Base-by-base conservation (phyloP, 2,113 vertebrate genomes). In the Larimichthys polyactis region DNA sequence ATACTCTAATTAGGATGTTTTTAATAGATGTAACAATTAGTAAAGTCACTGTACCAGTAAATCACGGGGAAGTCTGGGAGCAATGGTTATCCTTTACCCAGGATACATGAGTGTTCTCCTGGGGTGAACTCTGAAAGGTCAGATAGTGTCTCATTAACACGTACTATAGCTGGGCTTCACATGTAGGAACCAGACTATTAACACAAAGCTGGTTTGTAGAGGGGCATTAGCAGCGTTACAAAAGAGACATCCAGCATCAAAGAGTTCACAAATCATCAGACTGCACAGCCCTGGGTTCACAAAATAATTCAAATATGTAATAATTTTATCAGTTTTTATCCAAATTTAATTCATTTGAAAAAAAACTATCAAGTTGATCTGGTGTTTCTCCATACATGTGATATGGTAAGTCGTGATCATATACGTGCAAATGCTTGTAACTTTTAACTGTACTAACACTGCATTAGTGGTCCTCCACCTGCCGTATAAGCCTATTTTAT, bases 11-110 rank as follows among this genome's bases (percentile, higher is more conserved):
- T 76, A 84, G 87, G 78, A 85, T 75, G 75, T 83, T 82, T 92
- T 85, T 87, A 93, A 92, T 92, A 88, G 91, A 92, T 91, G 86
- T 85, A 92, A 94, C 92, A 94, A 94, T 94, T 91, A 95, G 90
- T 75, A 87, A 91, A 86, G 87, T 89, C 73, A 86, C 86, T 59
- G 71, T 71, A 87, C 82, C 87, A 90, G 85, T 93, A 93, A 89
- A 95, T 92, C 90, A 93, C 75, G 46, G 59, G 51, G 40, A 86
- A 83, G 83, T 82, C 85, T 49, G 24, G 73, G 64, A 90, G 89
- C 84, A 55, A 63, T 64, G 82, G 82, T 87, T 92, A 91, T 91
- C 88, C 88, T 84, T 93, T 93, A 92, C 88, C 87, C 87, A 93
- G 75, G 85, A 93, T 93, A 85, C 91, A 85, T 88, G 78, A 40